Conservation (phyloP, 2,113 vertebrate genomes). For the Phainopepla nitens region DNA sequence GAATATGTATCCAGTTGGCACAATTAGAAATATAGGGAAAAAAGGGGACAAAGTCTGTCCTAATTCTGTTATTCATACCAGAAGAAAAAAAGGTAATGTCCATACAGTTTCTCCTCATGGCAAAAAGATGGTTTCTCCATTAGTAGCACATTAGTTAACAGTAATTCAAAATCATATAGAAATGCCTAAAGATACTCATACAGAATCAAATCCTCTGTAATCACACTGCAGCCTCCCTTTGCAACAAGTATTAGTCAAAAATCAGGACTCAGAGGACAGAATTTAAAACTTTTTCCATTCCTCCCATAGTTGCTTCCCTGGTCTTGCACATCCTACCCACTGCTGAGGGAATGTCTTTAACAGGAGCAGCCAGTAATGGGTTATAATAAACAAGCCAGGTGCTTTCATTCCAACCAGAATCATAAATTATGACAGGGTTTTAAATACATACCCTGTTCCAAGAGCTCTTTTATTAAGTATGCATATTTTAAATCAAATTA, state of each 20-base stretch:
- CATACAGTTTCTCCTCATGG: background rate
- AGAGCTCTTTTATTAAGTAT: conserved; percentile 13
- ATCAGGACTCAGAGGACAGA: background rate
- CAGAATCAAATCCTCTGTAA: background rate
- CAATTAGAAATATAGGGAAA: background rate
- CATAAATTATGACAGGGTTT: background rate
- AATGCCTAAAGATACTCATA: background rate
- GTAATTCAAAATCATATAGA: background rate
- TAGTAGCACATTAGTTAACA: background rate
- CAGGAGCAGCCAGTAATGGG: background rate
- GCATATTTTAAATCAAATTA: background rate
- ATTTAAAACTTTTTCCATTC: background rate
- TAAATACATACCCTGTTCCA: background rate
- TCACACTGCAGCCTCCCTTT: background rate
- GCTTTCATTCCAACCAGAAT: background rate
- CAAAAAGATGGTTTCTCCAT: background rate
- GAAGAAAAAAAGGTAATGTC: background rate
- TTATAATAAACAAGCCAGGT: background rate
- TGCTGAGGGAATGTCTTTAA: background rate
- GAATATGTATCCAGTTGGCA: rapidly evolving
- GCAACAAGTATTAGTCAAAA: rapidly evolving
- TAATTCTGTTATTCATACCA: background rate
- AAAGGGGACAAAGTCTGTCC: background rate
- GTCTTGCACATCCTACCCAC: background rate
- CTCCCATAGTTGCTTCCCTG: background rate